Conservation (phyloP, 2,113 vertebrate genomes). For the Chaetodon trifascialis region DNA sequence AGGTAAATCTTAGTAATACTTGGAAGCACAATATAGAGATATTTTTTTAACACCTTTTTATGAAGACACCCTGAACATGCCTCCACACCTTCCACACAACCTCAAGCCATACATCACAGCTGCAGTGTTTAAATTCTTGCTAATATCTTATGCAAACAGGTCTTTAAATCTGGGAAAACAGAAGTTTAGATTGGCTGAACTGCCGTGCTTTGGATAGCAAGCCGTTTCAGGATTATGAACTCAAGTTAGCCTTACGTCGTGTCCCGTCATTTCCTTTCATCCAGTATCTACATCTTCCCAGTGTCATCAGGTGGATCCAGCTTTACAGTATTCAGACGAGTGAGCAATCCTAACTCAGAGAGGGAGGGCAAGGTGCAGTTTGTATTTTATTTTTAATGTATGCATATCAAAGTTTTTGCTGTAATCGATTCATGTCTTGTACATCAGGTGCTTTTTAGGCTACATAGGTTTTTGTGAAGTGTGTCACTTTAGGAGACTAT, state of each 20-base stretch:
- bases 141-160: slow-evolving; percentile 71
- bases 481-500: slow-evolving; percentile 2
- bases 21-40: slow-evolving; percentile 74
- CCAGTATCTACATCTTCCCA: background rate
- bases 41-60: slow-evolving; percentile 69
- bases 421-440: slow-evolving; percentile 10
- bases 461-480: slow-evolving; percentile 1
- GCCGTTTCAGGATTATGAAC: slow-evolving; percentile 35
- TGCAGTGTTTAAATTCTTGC: slow-evolving; percentile 54
- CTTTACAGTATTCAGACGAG: background rate
- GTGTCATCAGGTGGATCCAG: background rate
- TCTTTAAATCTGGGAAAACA: slow-evolving; percentile 40
- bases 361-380: background rate
- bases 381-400: background rate
- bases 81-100: slow-evolving; percentile 66
- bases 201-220: slow-evolving; percentile 25
- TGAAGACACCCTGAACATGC: slow-evolving; percentile 45
- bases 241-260: slow-evolving; percentile 41
- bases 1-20: slow-evolving; percentile 69
- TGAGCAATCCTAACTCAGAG: background rate
- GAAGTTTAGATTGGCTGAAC: slow-evolving; percentile 15
- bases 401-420: slow-evolving; percentile 8
- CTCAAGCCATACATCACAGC: slow-evolving; percentile 67
- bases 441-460: background rate
- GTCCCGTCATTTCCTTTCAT: slow-evolving; percentile 1